Base-by-base conservation (phyloP, 2,113 vertebrate genomes). In the Hippocampus mohnikei region DNA sequence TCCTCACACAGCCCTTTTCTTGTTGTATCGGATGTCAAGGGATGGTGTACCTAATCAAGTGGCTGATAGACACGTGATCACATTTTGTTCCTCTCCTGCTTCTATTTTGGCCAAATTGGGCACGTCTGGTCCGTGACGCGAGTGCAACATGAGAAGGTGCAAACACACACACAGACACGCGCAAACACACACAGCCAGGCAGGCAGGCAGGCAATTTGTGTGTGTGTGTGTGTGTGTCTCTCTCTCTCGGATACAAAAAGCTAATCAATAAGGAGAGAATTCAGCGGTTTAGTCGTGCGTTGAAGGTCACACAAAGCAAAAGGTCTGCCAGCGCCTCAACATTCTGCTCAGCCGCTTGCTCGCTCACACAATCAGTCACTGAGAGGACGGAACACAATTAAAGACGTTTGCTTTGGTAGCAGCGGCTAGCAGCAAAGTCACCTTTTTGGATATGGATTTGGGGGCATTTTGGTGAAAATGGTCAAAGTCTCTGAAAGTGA, bases 251-350 rank as follows among this genome's bases (percentile, higher is more conserved):
- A 68, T 63, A 60, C 58, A 60, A 33, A 60, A 60, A 60, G 27
- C 58, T 60, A 29, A 60, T 60, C 58, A 60, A 60, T 60, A 60
- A 60, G 15, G 58, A 60, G 58, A 60, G 58, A 60, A 60, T 60
- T 60, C 58, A 60, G 58, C 27, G 58, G 27, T 60, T 60, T 60
- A 25, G 55, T 58, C 55, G 55, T 85, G 79, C 33, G 3, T 53
- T 88, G 87, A 90, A 91, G 90, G 90, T 91, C 90, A 87, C 76
- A 33, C 72, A 77, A 75, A 81, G 72, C 79, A 67, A 84, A 82
- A 85, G 82, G 86, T 83, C 90, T 76, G 85, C 78, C 63, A 75
- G 21, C 65, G 59, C 66, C 74, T 84, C 75, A 73, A 73, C 69
- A 81, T 72, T 79, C 85, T 46, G 50, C 66, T 81, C 81, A 76